These are phyloP conservation scores for Syrista parreyssii DNA, from an alignment of 2,888 invertebrate species.

Conservation along the genomic window DNA sequence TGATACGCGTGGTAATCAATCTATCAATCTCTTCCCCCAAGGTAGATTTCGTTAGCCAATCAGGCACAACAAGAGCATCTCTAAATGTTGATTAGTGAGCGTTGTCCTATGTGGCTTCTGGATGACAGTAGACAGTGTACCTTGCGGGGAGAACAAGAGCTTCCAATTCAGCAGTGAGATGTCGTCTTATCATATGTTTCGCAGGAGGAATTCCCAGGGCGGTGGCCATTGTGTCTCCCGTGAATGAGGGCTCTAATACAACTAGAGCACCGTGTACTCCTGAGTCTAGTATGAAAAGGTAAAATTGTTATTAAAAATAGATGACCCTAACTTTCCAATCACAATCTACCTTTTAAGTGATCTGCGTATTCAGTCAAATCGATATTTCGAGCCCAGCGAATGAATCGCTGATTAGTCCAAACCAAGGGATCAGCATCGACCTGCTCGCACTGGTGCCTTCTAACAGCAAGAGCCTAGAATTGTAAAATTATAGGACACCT, in stretches of 20 bases:
- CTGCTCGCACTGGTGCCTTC: slow-evolving; percentile 89
- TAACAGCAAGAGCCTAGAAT: slow-evolving; percentile 82
- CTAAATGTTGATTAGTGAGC: slow-evolving; percentile 45
- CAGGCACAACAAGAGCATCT: not conserved
- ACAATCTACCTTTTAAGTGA: slow-evolving; percentile 84
- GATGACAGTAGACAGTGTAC: slow-evolving; percentile 70
- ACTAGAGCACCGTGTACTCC: slow-evolving; percentile 96
- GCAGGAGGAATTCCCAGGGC: slow-evolving; percentile 92
- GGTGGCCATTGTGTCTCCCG: slow-evolving; percentile 94
- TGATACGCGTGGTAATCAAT: not conserved
- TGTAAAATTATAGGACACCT: slow-evolving; percentile 12
- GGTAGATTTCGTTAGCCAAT: not conserved
- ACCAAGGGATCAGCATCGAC: slow-evolving; percentile 92
- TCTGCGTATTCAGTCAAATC: slow-evolving; percentile 94
- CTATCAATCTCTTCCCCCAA: not conserved
- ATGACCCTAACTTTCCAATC: slow-evolving; percentile 9
- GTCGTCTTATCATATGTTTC: slow-evolving; percentile 92
- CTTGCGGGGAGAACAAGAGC: slow-evolving; percentile 92
- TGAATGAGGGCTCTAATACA: slow-evolving; percentile 93
- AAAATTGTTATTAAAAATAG: slow-evolving; percentile 4
- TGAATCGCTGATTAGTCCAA: slow-evolving; percentile 95
- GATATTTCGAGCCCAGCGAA: slow-evolving; percentile 93
- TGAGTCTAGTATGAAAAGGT: slow-evolving; percentile 74
- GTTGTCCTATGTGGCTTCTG: slow-evolving; percentile 62
- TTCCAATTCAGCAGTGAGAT: slow-evolving; percentile 91